Base-by-base conservation (phyloP, 2,888 invertebrate species). In the Hemithea aestivaria region DNA sequence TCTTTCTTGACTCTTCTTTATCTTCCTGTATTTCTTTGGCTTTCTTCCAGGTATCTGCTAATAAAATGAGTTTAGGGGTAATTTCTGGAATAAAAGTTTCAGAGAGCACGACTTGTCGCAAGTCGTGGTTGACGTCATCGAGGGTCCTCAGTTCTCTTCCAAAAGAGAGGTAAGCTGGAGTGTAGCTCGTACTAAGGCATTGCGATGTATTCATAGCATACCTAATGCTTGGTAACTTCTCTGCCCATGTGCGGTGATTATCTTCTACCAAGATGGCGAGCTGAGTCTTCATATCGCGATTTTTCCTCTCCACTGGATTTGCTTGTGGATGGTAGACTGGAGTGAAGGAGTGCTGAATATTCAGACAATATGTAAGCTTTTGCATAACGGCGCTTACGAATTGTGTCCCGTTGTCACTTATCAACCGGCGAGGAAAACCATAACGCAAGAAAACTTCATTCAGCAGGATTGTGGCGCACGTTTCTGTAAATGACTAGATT, bases 401-500 rank as follows among this genome's bases (percentile, higher is more conserved):
- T 35, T 71, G 70, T 0, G 53, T 35, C 0, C 71, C 71, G 28
- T 73, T 74, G 35, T 73, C 67, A 6, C 57, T 58, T 11, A 66
- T 50, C 0, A 73, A 29, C 9, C 61, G 34, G 9, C 68, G 35
- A 2, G 66, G 66, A 1, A 59, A 20, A 2, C 71, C 71, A 42
- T 59, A 72, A 6, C 70, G 48, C 2, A 73, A 31, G 20, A 73
- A 61, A 2, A 71, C 36, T 33, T 73, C 68, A 20, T 68, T 43
- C 0, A 75, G 28, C 0, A 75, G 36, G 0, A 40, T 51, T 2
- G 32, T 40, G 0, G 66, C 65, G 36, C 69, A 73, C 0, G 27
- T 39, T 16, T 58, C n/a, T n/a, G n/a, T n/a, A n/a, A n/a, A n/a
- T n/a, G n/a, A n/a, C n/a, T n/a, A n/a, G n/a, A n/a, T n/a, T n/a